phyloP scores from a whole-genome alignment of 2,888 invertebrate species.

The Drosophila prolongata region DNA sequence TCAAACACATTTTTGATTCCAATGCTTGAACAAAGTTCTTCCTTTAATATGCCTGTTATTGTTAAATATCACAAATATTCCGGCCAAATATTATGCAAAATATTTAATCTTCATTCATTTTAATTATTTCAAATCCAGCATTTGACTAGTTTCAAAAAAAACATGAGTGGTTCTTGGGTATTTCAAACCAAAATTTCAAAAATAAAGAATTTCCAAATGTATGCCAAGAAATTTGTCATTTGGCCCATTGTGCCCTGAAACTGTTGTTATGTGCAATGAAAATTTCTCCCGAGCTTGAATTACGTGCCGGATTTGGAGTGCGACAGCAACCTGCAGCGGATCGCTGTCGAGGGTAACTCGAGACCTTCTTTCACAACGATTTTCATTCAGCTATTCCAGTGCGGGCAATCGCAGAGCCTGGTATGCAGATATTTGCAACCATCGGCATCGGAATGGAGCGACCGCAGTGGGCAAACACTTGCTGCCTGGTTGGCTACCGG shows the following conservation, averaged over 20 bases:
- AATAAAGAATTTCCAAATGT: too few species aligned
- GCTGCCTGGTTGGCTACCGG: constrained; percentile 77
- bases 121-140: too few species aligned
- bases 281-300: constrained; percentile 75
- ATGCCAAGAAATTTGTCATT: not conserved
- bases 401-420: constrained; percentile 53
- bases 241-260: constrained; percentile 1
- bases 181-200: too few species aligned
- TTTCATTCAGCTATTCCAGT: constrained; percentile 75
- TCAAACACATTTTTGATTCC: too few species aligned
- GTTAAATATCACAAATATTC: too few species aligned
- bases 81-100: too few species aligned
- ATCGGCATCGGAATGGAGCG: constrained; percentile 33
- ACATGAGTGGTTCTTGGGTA: too few species aligned
- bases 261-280: constrained; percentile 36
- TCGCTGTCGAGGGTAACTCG: constrained; percentile 66
- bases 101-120: too few species aligned
- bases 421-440: constrained; percentile 80
- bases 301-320: constrained; percentile 71
- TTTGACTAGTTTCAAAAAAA: too few species aligned
- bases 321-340: constrained; percentile 44
- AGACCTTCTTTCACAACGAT: constrained; percentile 80
- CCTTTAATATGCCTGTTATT: too few species aligned
- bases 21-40: too few species aligned
- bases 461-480: constrained; percentile 77